Conservation (phyloP, 2,797 vertebrate genomes). For the Craterocephalus amniculus region DNA sequence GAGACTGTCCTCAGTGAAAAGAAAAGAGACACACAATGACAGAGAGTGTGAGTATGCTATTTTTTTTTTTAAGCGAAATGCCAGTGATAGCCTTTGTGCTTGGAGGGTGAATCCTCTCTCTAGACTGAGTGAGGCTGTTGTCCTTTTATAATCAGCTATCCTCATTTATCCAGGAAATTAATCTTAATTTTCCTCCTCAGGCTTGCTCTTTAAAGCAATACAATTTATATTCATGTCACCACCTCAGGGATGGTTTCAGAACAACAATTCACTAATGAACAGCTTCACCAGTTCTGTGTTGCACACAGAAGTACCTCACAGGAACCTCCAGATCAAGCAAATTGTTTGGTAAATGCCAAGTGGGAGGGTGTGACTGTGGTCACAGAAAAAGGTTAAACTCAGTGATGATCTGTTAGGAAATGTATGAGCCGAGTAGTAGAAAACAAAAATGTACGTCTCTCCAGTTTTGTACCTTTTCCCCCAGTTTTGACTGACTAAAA, state of each 20-base stretch:
- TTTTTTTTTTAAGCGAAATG: slow-evolving; percentile 43
- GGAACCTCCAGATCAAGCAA: slow-evolving; percentile 16
- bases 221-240: slow-evolving; percentile 56
- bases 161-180: slow-evolving; percentile 66
- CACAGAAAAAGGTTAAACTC: slow-evolving; percentile 10
- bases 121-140: slow-evolving; percentile 31
- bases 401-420: neutral
- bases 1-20: slow-evolving; percentile 29
- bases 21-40: slow-evolving; percentile 17
- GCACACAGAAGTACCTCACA: slow-evolving; percentile 36
- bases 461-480: no score
- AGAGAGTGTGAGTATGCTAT: slow-evolving; percentile 4
- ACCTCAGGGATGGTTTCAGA: slow-evolving; percentile 51
- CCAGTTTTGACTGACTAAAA: neutral
- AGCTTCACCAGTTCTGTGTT: slow-evolving; percentile 19
- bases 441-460: neutral
- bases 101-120: slow-evolving; percentile 34
- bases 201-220: slow-evolving; percentile 44
- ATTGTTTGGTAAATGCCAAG: slow-evolving; percentile 17
- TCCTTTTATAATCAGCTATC: slow-evolving; percentile 50
- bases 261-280: slow-evolving; percentile 43
- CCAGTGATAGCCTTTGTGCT: slow-evolving; percentile 52
- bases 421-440: neutral
- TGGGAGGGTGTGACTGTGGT: slow-evolving; percentile 2
- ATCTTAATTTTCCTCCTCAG: slow-evolving; percentile 62